phyloP scores from a whole-genome alignment of 2,113 vertebrate genomes.

The Orthonyx spaldingii region DNA sequence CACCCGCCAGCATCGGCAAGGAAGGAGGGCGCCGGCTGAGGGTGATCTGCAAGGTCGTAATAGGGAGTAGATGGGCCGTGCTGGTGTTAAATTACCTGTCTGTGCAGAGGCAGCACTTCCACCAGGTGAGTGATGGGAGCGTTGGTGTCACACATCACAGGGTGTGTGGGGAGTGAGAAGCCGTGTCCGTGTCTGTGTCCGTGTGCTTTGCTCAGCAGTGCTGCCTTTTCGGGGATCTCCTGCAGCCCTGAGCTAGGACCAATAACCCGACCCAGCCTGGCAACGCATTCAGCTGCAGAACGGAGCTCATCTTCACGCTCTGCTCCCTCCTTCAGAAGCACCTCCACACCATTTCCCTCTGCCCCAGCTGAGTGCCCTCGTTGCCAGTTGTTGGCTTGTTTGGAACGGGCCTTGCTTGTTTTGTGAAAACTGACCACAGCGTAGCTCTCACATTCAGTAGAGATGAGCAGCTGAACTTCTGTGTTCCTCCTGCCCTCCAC shows the following conservation, averaged over 20 bases:
- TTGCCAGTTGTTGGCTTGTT: neutral
- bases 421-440: too few species aligned
- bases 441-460: rapidly evolving
- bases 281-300: neutral
- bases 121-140: neutral
- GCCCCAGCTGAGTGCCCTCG: rapidly evolving
- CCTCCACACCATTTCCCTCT: neutral
- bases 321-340: neutral
- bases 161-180: rapidly evolving
- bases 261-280: neutral
- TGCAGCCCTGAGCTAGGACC: neutral
- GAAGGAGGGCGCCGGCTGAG: neutral
- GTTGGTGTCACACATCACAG: rapidly evolving
- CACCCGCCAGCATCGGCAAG: rapidly evolving
- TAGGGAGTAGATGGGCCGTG: neutral
- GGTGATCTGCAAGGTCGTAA: neutral
- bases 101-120: neutral
- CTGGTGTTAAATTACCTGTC: neutral
- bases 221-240: neutral
- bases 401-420: neutral
- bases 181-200: rapidly evolving
- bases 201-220: neutral
- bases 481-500: neutral
- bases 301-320: rapidly evolving
- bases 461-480: neutral